Base-by-base conservation (phyloP, 2,797 vertebrate species). In the Orientallactaga sibirica region DNA sequence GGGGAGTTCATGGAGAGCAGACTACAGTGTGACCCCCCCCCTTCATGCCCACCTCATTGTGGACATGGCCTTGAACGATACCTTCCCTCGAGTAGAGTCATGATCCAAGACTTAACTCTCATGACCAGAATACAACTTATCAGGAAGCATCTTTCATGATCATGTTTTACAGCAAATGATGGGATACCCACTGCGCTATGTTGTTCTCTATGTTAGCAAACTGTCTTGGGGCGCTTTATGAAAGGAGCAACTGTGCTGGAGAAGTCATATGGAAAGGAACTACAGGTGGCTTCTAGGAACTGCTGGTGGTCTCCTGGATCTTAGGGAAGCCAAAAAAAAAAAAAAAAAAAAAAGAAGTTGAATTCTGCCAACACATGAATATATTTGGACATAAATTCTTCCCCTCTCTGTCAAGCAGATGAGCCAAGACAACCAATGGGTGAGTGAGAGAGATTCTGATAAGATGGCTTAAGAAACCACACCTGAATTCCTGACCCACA, bases 21-120 rank as follows among this genome's bases (percentile, higher is more conserved):
- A 88, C 3, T 70, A 73, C 9, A 41, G 0, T 7, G 52, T 62
- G 18, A 12, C 0, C 24, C n/a, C 7, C 0, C 24, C n/a, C 7
- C n/a, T 6, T 22, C 52, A 41, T 22, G 25, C 3, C 41, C 2
- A n/a, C 0, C 3, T 71, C 18, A 22, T 82, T 62, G 12, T 55
- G 9, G 18, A 22, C 29, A 41, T 11, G 20, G 4, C 24, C 27
- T 90, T 77, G 77, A 85, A 48, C 80, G 70, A 24, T 43, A 14
- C 24, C 12, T 86, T 11, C 27, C 25, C 7, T 73, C 48, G 3
- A 85, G 4, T 74, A 41, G 37, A 81, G 22, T 18, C 48, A 80
- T 1, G 7, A n/a, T 27, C 8, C 29, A 20, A 77, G 52, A 41
- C 66, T 88, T 73, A 48, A 58, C 68, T 85, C 66, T 77, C 77